A percentile compares a stretch with the other conserved stretches of the same genome.
These are phyloP conservation scores for Gallinago paraguaiae DNA, from an alignment of 2,113 vertebrate genomes.

Conservation along the genomic window DNA sequence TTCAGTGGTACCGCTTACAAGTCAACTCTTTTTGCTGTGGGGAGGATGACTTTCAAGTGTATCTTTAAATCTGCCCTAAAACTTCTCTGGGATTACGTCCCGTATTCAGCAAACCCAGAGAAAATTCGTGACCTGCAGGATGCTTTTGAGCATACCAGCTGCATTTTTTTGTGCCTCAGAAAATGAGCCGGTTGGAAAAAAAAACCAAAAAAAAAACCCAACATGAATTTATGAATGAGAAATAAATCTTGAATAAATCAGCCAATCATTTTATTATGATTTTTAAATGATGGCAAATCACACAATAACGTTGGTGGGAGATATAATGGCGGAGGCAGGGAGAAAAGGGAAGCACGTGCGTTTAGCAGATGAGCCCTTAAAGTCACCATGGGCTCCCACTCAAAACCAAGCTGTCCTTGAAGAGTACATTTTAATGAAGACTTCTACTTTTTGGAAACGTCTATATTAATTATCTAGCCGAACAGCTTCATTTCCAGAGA, in stretches of 20 bases:
- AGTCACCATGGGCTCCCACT: not conserved
- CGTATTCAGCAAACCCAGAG: not conserved
- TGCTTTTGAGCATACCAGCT: not conserved
- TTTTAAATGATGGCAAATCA: constrained; percentile 4
- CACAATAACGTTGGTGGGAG: not conserved
- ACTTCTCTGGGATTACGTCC: not conserved
- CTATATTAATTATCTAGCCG: not conserved
- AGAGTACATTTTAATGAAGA: constrained; percentile 10
- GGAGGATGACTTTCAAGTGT: not conserved
- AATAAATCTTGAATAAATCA: constrained; percentile 15
- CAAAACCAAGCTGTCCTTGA: constrained; percentile 7
- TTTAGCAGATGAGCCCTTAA: not conserved
- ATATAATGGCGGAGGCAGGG: not conserved
- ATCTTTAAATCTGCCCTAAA: constrained; percentile 39
- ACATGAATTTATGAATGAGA: constrained; percentile 1
- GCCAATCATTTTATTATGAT: not conserved
- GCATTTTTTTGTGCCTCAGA: constrained; percentile 13
- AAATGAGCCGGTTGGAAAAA: not conserved
- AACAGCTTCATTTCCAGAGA: constrained; percentile 35
- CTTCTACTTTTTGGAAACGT: not conserved
- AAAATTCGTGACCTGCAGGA: constrained; percentile 3
- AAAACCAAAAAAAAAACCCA: not conserved
- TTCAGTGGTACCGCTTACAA: constrained; percentile 32
- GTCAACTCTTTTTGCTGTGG: not conserved
- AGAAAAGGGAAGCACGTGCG: not conserved